phyloP scores from a whole-genome alignment of 2,113 vertebrate species.

The Galbula dea region DNA sequence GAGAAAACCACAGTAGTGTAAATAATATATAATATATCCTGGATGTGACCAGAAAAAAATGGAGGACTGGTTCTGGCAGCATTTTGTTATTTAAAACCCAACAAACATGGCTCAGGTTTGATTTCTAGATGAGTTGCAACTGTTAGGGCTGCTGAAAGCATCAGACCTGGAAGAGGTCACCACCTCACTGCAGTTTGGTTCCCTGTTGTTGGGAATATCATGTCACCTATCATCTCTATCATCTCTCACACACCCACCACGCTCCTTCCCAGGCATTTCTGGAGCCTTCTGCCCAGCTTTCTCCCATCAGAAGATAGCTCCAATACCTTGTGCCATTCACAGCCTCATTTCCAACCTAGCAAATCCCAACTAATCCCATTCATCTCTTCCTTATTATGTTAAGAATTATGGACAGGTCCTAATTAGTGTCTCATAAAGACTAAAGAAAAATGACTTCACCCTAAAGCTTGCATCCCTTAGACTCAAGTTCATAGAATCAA shows the following conservation, averaged over 20 bases:
- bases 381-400: not conserved
- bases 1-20: not conserved
- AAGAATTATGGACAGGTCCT: not conserved
- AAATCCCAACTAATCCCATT: not conserved
- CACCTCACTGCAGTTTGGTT: rapidly evolving
- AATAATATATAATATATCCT: not conserved
- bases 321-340: not conserved
- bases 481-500: not conserved
- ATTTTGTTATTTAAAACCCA: not conserved
- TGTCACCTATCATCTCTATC: not conserved
- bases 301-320: not conserved
- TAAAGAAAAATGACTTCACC: not conserved
- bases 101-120: not conserved
- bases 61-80: not conserved
- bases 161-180: not conserved
- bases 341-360: not conserved
- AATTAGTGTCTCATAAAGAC: not conserved
- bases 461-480: not conserved
- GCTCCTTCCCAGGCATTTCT: not conserved
- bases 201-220: too few relatives aligned
- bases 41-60: not conserved
- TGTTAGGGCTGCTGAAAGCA: too few relatives aligned
- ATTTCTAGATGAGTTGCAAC: not conserved
- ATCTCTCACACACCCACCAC: rapidly evolving
- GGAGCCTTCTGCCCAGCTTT: not conserved